Evolutionary conservation across 2,888 invertebrate species (phyloP), one percentile per base, ranked within the genome.

Genomic region (Sesia apiformis): DNA sequence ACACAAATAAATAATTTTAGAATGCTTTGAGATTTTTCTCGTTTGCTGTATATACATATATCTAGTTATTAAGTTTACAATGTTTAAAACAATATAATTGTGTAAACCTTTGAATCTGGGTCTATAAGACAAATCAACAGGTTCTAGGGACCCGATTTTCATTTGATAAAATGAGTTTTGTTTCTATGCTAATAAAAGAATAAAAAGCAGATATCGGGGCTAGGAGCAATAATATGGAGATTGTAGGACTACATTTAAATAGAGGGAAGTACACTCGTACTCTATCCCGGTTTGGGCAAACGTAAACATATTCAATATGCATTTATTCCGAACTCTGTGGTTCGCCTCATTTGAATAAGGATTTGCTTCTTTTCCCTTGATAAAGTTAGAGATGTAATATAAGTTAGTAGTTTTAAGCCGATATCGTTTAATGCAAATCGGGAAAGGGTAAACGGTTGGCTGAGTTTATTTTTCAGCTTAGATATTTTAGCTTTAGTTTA

Each of bases 301-400:
- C 81, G 84, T 84, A 87, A 87, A 86, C 86, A 87, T 76, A 87
- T 85, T 85, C 83, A 80, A 82, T 84, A 87, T 86, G 83, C 81
- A 88, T 88, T 86, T 88, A 88, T 88, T 79, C 87, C 63, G 74
- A 77, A 71, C 74, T 74, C 74, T 63, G 75, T 72, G 75, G 78
- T 74, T 73, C 62, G 67, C 70, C 72, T 82, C 78, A 85, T 86
- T 85, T 86, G 78, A 84, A 87, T 86, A 84, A 81, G 59, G 58
- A 53, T 49, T 53, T 53, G 49, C 49, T 53, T 39, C 42, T 39
- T 52, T 52, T 8, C 42, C 40, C 38, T n/a, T 53, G 43, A 43
- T 43, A 46, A 46, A 43, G 43, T 53, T 53, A 43, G 39, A 38
- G 41, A 23, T 52, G 41, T 38, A 39, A 52, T 42, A 52, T 38